phyloP scores from a whole-genome alignment of 1,140 invertebrate species.

The Globodera rostochiensis region DNA sequence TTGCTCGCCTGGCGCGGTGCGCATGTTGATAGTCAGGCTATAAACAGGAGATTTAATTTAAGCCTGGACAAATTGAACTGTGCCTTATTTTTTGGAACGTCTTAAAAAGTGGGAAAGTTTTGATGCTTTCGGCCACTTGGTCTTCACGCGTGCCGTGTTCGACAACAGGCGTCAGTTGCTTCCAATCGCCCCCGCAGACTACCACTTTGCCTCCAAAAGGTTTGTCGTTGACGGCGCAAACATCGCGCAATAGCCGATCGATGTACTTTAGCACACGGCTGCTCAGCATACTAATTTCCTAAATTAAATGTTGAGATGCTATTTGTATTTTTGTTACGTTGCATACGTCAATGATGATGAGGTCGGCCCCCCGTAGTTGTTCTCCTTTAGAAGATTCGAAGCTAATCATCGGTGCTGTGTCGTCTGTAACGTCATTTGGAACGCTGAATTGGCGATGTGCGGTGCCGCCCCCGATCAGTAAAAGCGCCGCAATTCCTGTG shows the following conservation, averaged over 20 bases:
- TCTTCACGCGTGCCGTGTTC: constrained; percentile 14
- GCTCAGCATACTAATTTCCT: constrained; percentile 13
- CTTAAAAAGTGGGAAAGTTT: neutral
- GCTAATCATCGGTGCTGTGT: neutral
- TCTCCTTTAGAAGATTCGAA: constrained; percentile 1
- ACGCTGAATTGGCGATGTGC: too few species aligned
- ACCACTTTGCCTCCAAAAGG: constrained; percentile 58
- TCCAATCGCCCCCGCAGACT: constrained; percentile 59
- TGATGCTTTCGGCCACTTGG: constrained; percentile 12
- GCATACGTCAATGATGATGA: constrained; percentile 4
- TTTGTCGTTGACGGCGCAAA: neutral
- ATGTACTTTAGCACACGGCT: neutral
- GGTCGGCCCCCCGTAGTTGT: neutral
- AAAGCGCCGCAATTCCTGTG: too few species aligned
- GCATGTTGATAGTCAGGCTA: constrained; percentile 31
- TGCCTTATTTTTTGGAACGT: constrained; percentile 19
- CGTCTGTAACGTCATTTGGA: too few species aligned
- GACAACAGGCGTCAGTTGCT: constrained; percentile 55
- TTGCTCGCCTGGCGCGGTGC: constrained; percentile 4
- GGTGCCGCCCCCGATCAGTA: too few species aligned
- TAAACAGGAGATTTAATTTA: neutral
- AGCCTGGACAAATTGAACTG: neutral
- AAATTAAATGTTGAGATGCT: neutral
- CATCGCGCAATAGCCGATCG: neutral
- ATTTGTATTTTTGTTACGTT: neutral